Evolutionary conservation across 2,113 vertebrate genomes (phyloP), one percentile per base, ranked within the genome.

Genomic region (Ciconia maguari): DNA sequence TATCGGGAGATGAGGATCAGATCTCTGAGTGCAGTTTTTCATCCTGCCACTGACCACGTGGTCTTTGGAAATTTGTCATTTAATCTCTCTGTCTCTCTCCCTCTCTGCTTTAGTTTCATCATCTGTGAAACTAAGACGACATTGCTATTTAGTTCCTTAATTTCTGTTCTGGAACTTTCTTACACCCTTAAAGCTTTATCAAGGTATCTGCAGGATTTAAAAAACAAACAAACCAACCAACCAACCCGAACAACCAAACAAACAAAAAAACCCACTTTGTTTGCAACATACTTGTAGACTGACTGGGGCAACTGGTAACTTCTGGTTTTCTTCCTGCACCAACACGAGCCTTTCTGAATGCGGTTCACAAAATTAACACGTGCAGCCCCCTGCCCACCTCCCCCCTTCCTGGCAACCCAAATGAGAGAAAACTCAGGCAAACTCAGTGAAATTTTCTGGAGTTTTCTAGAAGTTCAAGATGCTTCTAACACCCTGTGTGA

Each of bases 41-140:
- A 93, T 89, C 81, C 66, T 80, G 93, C 77, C 94, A 85, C 74
- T 82, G 83, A 68, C 76, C 83, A 83, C 41, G 94, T 82, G 74
- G 49, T 84, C 91, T 91, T 93, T 87, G 84, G 94, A 91, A 94
- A 95, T 83, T n/a, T 83, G 96, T 95, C 82, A 95, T 91, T 95
- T 91, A 97, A 94, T 94, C 91, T 90, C 36, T 93, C 60, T 46
- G 36, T 60, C 80, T 79, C 49, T 64, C 87, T 46, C 81, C 11
- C 46, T 77, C 68, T 89, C 77, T 79, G 83, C 74, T 94, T 94
- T 49, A 79, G 81, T 87, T 85, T 95, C 65, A 65, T 79, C 81
- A 12, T 80, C 87, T 92, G 52, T 61, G 65, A 92, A 91, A 89
- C 20, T 17, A 87, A 77, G 64, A 66, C 0, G 34, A 65, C 68